Conservation (phyloP, 1,140 invertebrate genomes). For the Hydropsyche tenuis region DNA sequence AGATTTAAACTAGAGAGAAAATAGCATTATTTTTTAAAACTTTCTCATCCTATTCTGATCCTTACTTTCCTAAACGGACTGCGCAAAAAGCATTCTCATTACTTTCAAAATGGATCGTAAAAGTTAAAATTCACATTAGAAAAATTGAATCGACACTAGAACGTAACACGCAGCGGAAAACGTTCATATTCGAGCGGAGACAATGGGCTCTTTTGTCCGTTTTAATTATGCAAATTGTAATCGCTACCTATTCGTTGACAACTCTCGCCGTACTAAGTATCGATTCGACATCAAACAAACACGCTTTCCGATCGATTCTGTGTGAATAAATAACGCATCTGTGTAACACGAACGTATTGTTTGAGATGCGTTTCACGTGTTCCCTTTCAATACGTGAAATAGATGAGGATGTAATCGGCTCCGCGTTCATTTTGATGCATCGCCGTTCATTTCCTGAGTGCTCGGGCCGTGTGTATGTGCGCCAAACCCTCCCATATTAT, state of each 20-base stretch:
- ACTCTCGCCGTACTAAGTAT: too few relatives aligned
- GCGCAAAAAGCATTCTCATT: neutral
- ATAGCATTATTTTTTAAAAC: too few relatives aligned
- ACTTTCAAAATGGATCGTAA: neutral
- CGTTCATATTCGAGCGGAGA: neutral
- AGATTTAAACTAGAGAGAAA: too few relatives aligned
- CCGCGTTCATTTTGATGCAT: constrained; percentile 40
- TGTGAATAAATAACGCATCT: too few relatives aligned
- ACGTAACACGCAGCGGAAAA: neutral
- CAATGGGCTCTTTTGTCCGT: constrained; percentile 1
- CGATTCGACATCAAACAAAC: too few relatives aligned
- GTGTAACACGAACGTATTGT: too few relatives aligned
- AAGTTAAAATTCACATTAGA: neutral
- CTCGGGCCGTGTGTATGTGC: neutral
- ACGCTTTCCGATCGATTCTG: too few relatives aligned
- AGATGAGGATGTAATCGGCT: constrained; percentile 30
- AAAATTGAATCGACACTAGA: neutral
- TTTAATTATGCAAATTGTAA: constrained; percentile 17
- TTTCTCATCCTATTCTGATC: too few relatives aligned
- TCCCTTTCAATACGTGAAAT: constrained; percentile 9
- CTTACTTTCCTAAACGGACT: neutral
- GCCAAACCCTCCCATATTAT: constrained; percentile 11
- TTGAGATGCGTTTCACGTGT: neutral
- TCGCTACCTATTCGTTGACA: neutral
- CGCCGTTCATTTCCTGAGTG: constrained; percentile 42